phyloP scores from a whole-genome alignment of 1,140 invertebrate species.

The Lasioglossum baleicum region DNA sequence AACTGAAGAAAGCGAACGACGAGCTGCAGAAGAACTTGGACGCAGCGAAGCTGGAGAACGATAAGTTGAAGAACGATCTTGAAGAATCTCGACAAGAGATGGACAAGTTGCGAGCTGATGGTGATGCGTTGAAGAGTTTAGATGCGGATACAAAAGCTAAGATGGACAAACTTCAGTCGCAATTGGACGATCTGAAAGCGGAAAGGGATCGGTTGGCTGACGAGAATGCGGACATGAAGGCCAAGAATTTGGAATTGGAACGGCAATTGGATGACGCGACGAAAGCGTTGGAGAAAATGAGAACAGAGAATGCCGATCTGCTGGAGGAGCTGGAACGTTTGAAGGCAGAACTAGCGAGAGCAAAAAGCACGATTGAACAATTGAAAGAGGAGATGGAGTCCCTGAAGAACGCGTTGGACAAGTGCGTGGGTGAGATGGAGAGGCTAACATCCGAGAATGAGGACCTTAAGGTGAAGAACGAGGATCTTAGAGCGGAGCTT shows the following conservation, averaged over 20 bases:
- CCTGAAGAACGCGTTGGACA: conserved; percentile 42
- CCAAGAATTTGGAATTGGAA: background rate
- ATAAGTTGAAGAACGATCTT: background rate
- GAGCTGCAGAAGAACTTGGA: background rate
- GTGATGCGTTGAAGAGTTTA: too few species aligned
- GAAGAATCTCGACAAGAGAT: background rate
- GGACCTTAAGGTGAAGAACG: conserved; percentile 16
- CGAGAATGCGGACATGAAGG: conserved; percentile 6
- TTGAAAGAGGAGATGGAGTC: conserved; percentile 30
- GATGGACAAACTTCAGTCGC: background rate
- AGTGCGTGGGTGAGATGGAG: conserved; percentile 38
- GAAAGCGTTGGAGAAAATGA: background rate
- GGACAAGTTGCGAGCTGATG: too few species aligned
- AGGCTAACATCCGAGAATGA: conserved; percentile 33
- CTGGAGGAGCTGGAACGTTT: conserved; percentile 22
- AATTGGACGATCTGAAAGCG: background rate
- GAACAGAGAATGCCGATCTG: conserved; percentile 28
- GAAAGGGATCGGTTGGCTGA: conserved; percentile 11
- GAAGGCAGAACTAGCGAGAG: conserved; percentile 22
- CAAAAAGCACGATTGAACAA: conserved; percentile 3
- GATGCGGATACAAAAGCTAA: background rate
- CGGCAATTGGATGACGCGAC: background rate
- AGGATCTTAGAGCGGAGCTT: conserved; percentile 11
- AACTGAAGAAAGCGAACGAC: conserved; percentile 18
- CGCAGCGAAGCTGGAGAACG: too few species aligned